Conservation (phyloP, 2,113 vertebrate genomes). For the Cyprinodon brontotheroides region DNA sequence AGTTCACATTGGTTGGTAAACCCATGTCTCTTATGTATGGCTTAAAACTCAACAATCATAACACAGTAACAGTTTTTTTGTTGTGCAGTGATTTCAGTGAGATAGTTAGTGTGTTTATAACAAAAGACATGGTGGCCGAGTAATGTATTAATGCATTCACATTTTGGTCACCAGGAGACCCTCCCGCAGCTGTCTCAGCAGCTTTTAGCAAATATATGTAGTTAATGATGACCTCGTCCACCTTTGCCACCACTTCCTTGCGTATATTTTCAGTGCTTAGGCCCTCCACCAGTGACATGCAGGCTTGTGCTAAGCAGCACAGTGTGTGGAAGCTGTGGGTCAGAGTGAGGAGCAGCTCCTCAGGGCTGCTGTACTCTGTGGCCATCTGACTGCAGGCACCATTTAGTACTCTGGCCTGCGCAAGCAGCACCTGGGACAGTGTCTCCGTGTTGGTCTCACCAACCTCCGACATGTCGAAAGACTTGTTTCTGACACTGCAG, state of each 20-base stretch:
- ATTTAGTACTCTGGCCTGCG: slow-evolving; percentile 90
- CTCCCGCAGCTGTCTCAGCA: slow-evolving; percentile 85
- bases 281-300: slow-evolving; percentile 92
- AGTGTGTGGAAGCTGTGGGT: slow-evolving; percentile 95
- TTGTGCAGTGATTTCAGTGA: slow-evolving; percentile 93
- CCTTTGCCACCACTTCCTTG: slow-evolving; percentile 86
- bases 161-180: slow-evolving; percentile 83
- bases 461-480: slow-evolving; percentile 59
- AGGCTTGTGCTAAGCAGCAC: slow-evolving; percentile 92
- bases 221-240: slow-evolving; percentile 89
- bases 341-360: slow-evolving; percentile 92
- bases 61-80: slow-evolving; percentile 83
- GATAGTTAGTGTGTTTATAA: slow-evolving; percentile 92
- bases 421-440: slow-evolving; percentile 86
- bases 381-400: slow-evolving; percentile 92
- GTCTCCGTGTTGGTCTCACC: slow-evolving; percentile 82
- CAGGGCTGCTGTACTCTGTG: slow-evolving; percentile 86
- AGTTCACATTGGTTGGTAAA: slow-evolving; percentile 81
- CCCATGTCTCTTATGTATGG: slow-evolving; percentile 89
- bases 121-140: slow-evolving; percentile 90
- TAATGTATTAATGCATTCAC: slow-evolving; percentile 89
- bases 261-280: slow-evolving; percentile 84
- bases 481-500: slow-evolving; percentile 77
- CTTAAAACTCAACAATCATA: slow-evolving; percentile 94
- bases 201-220: slow-evolving; percentile 90